phyloP scores from a whole-genome alignment of 1,140 invertebrate species.

The Drosophila santomea region DNA sequence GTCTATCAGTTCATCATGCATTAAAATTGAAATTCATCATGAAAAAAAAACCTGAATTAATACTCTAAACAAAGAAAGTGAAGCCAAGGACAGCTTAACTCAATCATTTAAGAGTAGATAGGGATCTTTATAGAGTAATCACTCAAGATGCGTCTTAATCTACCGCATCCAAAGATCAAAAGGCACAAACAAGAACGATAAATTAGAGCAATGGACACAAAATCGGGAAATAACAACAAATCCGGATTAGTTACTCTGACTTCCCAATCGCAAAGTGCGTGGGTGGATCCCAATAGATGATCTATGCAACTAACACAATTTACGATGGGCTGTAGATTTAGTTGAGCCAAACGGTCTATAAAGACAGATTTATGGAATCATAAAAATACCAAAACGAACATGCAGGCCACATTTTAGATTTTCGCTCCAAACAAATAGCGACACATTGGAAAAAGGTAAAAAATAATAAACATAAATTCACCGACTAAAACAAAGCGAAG shows the following conservation, averaged over 20 bases:
- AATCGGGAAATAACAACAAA: background rate
- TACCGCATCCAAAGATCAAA: constrained; percentile 26
- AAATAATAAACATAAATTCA: constrained; percentile 80
- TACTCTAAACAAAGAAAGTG: background rate
- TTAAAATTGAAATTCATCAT: background rate
- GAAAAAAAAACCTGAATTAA: background rate
- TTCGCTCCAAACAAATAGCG: constrained; percentile 73
- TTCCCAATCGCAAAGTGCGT: constrained; percentile 20
- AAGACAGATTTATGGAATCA: constrained; percentile 69
- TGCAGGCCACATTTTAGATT: constrained; percentile 49
- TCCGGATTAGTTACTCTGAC: constrained; percentile 5
- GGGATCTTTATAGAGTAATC: background rate
- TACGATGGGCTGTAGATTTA: constrained; percentile 42
- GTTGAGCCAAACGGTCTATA: constrained; percentile 57
- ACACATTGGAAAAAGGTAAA: constrained; percentile 80
- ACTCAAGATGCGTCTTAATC: background rate
- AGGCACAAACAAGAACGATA: constrained; percentile 21
- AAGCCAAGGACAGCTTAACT: background rate
- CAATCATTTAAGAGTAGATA: background rate
- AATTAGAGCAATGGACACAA: constrained; percentile 23
- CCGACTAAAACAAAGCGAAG: constrained; percentile 43
- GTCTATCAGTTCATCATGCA: background rate
- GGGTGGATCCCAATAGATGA: constrained; percentile 39
- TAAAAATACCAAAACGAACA: constrained; percentile 61
- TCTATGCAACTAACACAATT: constrained; percentile 59